These are phyloP conservation scores for Heterochromis multidens DNA, from an alignment of 2,113 vertebrate genomes.

Conservation along the genomic window DNA sequence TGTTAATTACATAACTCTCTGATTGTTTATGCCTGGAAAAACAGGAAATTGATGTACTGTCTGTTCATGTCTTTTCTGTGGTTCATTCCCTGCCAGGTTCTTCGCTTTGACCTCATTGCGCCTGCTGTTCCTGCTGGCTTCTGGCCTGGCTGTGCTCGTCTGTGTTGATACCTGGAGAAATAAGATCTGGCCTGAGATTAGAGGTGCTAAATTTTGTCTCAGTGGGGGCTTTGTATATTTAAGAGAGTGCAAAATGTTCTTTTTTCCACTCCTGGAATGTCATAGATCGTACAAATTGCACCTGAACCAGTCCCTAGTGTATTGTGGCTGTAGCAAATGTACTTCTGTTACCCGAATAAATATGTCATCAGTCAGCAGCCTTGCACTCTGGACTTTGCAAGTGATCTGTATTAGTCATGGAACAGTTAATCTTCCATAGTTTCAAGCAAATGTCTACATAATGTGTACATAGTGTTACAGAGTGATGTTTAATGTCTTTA, in stretches of 20 bases:
- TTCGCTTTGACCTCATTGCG: constrained; percentile 90
- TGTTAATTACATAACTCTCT: neutral
- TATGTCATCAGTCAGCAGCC: neutral
- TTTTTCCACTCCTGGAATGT: neutral
- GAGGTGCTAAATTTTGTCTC: constrained; percentile 68
- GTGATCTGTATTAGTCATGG: neutral
- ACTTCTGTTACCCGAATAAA: neutral
- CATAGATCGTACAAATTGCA: neutral
- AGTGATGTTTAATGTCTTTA: neutral
- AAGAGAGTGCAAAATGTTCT: neutral
- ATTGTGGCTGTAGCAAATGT: neutral
- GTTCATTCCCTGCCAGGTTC: constrained; percentile 76
- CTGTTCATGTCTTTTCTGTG: neutral
- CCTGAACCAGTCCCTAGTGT: neutral
- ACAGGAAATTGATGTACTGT: neutral
- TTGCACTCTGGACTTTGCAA: neutral
- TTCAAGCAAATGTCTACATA: neutral
- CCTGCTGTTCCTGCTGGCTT: constrained; percentile 84
- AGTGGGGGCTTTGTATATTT: neutral
- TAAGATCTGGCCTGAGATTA: constrained; percentile 90
- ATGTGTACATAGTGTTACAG: neutral
- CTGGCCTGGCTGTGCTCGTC: constrained; percentile 78
- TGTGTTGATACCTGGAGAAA: constrained; percentile 89
- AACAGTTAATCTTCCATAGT: neutral
- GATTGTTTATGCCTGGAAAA: neutral